These are phyloP conservation scores for Hirundichthys speculiger DNA, from an alignment of 2,113 vertebrate genomes.

Conservation along the genomic window DNA sequence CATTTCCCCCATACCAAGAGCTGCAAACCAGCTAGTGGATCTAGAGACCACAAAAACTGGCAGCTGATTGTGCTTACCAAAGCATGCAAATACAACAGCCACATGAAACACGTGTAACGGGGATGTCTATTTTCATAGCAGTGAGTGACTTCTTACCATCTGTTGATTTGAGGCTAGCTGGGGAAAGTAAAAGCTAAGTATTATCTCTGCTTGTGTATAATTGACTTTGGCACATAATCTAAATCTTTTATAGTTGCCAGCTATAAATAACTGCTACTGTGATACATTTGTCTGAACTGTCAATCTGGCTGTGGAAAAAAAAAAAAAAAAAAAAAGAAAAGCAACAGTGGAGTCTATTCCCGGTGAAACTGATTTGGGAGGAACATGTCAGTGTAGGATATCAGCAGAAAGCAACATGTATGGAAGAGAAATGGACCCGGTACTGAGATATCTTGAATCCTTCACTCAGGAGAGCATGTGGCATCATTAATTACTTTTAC, in stretches of 20 bases:
- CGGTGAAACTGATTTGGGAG: constrained; percentile 50
- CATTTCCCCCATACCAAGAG: constrained; percentile 18
- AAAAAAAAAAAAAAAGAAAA: too few species aligned
- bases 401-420: constrained; percentile 20
- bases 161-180: constrained; percentile 49
- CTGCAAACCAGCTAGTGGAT: constrained; percentile 31
- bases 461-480: constrained; percentile 37
- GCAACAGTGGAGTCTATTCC: constrained; percentile 26
- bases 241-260: constrained; percentile 51
- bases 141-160: constrained; percentile 46
- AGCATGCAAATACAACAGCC: constrained; percentile 43
- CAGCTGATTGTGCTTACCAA: constrained; percentile 46
- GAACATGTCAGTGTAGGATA: constrained; percentile 26
- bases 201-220: too few species aligned
- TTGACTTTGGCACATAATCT: too few species aligned
- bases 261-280: neutral
- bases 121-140: constrained; percentile 52
- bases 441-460: constrained; percentile 29
- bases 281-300: too few species aligned
- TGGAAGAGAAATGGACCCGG: constrained; percentile 7
- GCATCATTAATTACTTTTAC: constrained; percentile 59
- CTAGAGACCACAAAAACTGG: constrained; percentile 37
- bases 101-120: constrained; percentile 47
- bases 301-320: too few species aligned
- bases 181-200: constrained; percentile 14